These are phyloP conservation scores for Nasonovia ribisnigri DNA, from an alignment of 2,888 invertebrate species.

Conservation along the genomic window DNA sequence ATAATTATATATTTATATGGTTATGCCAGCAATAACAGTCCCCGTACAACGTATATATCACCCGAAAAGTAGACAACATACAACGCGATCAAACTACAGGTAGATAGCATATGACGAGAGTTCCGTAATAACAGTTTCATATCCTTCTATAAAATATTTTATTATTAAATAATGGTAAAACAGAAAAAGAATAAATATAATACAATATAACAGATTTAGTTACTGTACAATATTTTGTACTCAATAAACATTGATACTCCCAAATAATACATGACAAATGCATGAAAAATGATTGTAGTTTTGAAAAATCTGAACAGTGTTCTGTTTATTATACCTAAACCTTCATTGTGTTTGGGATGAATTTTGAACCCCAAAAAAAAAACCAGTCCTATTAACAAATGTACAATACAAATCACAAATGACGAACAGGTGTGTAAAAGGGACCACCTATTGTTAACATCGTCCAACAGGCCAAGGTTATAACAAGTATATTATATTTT, in stretches of 20 bases:
- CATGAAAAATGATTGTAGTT: slow-evolving; percentile 38
- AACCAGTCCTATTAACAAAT: slow-evolving; percentile 53
- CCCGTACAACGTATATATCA: too few species aligned
- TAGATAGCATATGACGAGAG: too few species aligned
- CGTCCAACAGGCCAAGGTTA: slow-evolving; percentile 36
- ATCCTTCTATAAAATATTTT: neutral
- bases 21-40: too few species aligned
- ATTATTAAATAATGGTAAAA: neutral
- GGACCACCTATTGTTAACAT: slow-evolving; percentile 52
- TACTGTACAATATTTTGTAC: neutral
- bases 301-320: slow-evolving; percentile 20
- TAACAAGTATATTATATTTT: slow-evolving; percentile 28
- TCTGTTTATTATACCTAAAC: slow-evolving; percentile 15
- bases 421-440: slow-evolving; percentile 33
- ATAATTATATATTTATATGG: too few species aligned
- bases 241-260: neutral
- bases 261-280: slow-evolving; percentile 16
- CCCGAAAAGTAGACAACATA: too few species aligned
- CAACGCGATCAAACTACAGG: too few species aligned
- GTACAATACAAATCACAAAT: slow-evolving; percentile 49
- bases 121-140: neutral
- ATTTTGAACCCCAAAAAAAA: slow-evolving; percentile 28
- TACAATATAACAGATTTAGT: neutral
- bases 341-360: neutral
- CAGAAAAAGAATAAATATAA: neutral